phyloP scores from a whole-genome alignment of 2,113 vertebrate genomes.

The Nanger granti region DNA sequence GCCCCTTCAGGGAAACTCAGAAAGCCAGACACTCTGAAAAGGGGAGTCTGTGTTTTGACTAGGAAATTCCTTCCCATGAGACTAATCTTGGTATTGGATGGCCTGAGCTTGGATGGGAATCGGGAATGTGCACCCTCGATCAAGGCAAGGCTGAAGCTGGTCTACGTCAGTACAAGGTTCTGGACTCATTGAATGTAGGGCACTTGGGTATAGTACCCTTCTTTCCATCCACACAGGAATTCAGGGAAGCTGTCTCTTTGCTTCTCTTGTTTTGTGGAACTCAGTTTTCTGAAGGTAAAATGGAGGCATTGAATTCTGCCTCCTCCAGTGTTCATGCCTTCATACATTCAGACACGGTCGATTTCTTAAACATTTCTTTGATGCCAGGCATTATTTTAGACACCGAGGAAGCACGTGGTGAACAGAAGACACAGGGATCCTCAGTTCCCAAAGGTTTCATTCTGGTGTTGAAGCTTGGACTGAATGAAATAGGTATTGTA shows the following conservation, averaged over 20 bases:
- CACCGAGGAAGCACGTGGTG: background rate
- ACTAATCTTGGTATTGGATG: background rate
- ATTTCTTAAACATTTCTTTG: background rate
- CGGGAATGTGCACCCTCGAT: too few relatives aligned
- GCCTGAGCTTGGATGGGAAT: background rate
- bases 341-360: fast-evolving
- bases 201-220: background rate
- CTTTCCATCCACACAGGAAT: background rate
- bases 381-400: background rate
- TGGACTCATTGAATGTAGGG: background rate
- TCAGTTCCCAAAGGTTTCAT: background rate
- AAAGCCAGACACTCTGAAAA: background rate
- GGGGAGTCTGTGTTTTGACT: background rate
- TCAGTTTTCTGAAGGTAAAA: background rate
- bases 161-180: background rate
- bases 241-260: background rate
- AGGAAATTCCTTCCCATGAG: background rate
- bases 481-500: background rate
- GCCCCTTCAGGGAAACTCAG: background rate
- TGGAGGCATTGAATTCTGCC: background rate
- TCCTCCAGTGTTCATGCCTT: background rate
- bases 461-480: background rate
- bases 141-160: background rate
- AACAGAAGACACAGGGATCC: background rate
- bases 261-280: background rate